Evolutionary conservation across 2,888 invertebrate species (phyloP).

Genomic region (Rhagonycha fulva): DNA sequence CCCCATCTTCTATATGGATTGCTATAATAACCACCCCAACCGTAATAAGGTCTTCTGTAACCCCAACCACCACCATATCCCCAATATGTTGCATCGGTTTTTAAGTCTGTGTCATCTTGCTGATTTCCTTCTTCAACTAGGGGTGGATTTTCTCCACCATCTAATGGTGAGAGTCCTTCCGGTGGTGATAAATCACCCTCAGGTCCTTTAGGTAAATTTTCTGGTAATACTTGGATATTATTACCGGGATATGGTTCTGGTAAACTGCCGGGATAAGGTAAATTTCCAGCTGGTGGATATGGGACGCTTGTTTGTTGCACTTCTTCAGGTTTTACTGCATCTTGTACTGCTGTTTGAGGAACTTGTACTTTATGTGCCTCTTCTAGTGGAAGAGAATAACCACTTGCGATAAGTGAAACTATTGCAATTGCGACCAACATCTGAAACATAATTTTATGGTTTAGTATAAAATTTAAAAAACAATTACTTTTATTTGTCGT

Average conservation of each 20-base stretch:
- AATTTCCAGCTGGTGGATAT: background rate
- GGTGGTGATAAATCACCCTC: background rate
- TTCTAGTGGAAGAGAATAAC: conserved; percentile 5
- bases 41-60: conserved; percentile 22
- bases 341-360: background rate
- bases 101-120: conserved; percentile 26
- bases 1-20: conserved; percentile 19
- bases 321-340: background rate
- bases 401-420: conserved; percentile 6
- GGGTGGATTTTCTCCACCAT: conserved; percentile 2
- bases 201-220: background rate
- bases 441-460: background rate
- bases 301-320: background rate
- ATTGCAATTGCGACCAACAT: conserved; percentile 9
- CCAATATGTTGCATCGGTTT: conserved; percentile 31
- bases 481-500: background rate
- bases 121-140: conserved; percentile 4
- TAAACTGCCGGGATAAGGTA: background rate
- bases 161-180: conserved; percentile 9
- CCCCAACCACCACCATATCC: conserved; percentile 21
- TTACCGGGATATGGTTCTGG: background rate
- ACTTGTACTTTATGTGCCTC: background rate
- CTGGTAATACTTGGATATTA: background rate
- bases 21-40: conserved; percentile 13
- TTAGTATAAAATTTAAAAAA: too few species aligned